Evolutionary conservation across 92 coral and sea anemone genomes (phyloP).

Genomic region (Isaurus tuberculatus): DNA sequence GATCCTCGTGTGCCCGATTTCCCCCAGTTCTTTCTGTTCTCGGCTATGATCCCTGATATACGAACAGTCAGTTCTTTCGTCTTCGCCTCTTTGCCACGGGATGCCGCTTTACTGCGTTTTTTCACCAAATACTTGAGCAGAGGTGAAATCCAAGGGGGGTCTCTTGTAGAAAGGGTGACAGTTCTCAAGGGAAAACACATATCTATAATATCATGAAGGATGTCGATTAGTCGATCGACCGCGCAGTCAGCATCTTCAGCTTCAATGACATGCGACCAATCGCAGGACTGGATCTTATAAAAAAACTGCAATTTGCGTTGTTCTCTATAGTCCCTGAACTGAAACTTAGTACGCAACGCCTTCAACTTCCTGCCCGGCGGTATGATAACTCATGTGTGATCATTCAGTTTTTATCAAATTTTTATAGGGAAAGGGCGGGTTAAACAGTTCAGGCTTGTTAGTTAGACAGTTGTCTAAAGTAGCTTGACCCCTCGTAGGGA

Average conservation of each 20-base stretch:
- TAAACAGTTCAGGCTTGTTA: too few species aligned
- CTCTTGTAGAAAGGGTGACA: conserved; percentile 46
- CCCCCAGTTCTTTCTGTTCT: conserved; percentile 39
- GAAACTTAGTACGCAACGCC: conserved; percentile 40
- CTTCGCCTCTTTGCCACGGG: conserved; percentile 26
- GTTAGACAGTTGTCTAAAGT: too few species aligned
- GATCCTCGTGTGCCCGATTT: conserved; percentile 21
- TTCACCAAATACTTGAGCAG: conserved; percentile 42
- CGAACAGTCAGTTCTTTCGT: conserved; percentile 29
- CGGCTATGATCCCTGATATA: conserved; percentile 26
- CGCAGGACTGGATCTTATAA: conserved; percentile 20
- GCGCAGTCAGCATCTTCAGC: conserved; percentile 29
- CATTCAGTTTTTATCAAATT: conserved; percentile 32
- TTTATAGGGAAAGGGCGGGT: too few species aligned
- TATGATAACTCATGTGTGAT: conserved; percentile 43
- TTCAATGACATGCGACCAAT: conserved; percentile 36
- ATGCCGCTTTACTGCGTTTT: conserved; percentile 36
- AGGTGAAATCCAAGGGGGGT: conserved; percentile 29
- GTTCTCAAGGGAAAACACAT: conserved; percentile 48
- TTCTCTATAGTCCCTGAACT: conserved; percentile 28
- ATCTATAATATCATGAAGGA: conserved; percentile 28
- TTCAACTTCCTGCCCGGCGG: conserved; percentile 57
- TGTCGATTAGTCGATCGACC: conserved; percentile 29
- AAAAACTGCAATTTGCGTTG: conserved; percentile 26
- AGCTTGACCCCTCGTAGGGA: too few species aligned